A percentile compares a stretch with the other conserved stretches of the same genome.
Evolutionary conservation across 1,140 invertebrate species (phyloP).

Genomic region (Anoplophora glabripennis): DNA sequence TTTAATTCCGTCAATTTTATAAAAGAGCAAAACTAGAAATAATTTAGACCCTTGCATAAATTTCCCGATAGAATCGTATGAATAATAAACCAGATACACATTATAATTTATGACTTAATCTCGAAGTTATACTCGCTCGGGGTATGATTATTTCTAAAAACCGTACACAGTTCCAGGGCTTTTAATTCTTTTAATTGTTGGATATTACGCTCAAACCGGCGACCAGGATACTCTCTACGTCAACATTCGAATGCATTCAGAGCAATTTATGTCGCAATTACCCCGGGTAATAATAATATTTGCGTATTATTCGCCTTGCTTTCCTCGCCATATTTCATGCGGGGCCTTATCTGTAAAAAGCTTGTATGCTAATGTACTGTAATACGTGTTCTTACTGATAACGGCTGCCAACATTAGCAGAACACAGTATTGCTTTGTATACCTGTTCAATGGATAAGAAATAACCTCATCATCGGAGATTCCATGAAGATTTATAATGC

Average conservation of each 20-base stretch:
- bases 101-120: constrained; percentile 14
- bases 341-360: not conserved
- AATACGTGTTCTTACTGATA: too few species aligned
- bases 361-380: too few species aligned
- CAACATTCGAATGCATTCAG: constrained; percentile 14
- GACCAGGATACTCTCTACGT: constrained; percentile 1
- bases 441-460: too few species aligned
- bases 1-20: too few species aligned
- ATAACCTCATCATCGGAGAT: too few species aligned
- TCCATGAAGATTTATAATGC: too few species aligned
- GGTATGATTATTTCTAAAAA: constrained; percentile 17
- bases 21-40: too few species aligned
- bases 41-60: not conserved
- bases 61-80: constrained; percentile 9
- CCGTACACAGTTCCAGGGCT: constrained; percentile 10
- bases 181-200: constrained; percentile 17
- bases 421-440: too few species aligned
- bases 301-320: not conserved
- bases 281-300: constrained; percentile 13
- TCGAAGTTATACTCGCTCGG: constrained; percentile 3
- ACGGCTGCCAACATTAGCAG: too few species aligned
- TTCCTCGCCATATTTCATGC: constrained; percentile 2
- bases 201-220: constrained; percentile 12
- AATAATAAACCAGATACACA: constrained; percentile 10
- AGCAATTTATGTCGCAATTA: constrained; percentile 17